phyloP scores from a whole-genome alignment of 2,888 invertebrate genomes.

The Leptopilina drosophilae region DNA sequence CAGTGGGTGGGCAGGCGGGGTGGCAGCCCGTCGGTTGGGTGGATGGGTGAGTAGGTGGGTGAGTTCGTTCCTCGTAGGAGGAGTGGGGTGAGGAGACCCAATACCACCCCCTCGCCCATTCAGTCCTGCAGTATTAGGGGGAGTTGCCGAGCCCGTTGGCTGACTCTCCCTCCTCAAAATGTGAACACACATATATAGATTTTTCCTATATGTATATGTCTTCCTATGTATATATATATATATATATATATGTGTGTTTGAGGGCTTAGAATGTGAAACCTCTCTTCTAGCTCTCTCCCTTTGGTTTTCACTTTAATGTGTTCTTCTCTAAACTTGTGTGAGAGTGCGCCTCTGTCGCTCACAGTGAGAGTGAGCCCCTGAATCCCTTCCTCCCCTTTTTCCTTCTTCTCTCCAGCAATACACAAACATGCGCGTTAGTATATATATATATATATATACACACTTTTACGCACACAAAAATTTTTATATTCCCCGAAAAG shows the following conservation, averaged over 20 bases:
- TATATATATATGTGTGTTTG: constrained; percentile 26
- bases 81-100: constrained; percentile 73
- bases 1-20: constrained; percentile 77
- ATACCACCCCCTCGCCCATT: constrained; percentile 71
- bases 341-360: not conserved
- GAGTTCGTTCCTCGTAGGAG: constrained; percentile 63
- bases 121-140: constrained; percentile 68
- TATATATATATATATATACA: too few species aligned
- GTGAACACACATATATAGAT: constrained; percentile 16
- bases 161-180: constrained; percentile 54
- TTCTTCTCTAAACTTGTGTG: not conserved
- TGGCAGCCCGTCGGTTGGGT: constrained; percentile 71
- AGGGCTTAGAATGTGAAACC: constrained; percentile 19
- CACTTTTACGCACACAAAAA: constrained; percentile 66
- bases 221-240: constrained; percentile 9
- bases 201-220: constrained; percentile 35
- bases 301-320: constrained; percentile 16
- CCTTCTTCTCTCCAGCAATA: constrained; percentile 38
- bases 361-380: constrained; percentile 36
- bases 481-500: not conserved
- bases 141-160: constrained; percentile 66
- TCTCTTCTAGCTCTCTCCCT: constrained; percentile 38
- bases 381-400: constrained; percentile 47
- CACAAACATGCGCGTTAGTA: constrained; percentile 39
- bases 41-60: constrained; percentile 68